phyloP scores from a whole-genome alignment of 2,888 invertebrate genomes.

The Thecocarcelia acutangulata region DNA sequence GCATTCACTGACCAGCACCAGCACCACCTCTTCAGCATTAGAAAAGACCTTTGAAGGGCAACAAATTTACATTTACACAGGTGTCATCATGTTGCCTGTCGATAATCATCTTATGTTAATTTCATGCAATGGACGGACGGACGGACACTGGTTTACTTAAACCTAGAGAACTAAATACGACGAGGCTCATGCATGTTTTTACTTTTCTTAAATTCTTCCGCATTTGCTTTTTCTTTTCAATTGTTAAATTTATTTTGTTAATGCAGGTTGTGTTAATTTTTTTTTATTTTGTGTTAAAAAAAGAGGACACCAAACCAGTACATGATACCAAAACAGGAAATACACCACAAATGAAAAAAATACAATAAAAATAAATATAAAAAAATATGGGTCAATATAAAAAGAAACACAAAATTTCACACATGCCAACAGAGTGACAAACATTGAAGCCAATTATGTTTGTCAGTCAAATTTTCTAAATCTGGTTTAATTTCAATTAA shows the following conservation, averaged over 20 bases:
- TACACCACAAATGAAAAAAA: slow-evolving; percentile 1
- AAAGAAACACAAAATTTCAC: neutral
- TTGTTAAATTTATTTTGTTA: slow-evolving; percentile 4
- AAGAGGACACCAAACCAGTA: slow-evolving; percentile 34
- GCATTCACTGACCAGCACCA: neutral
- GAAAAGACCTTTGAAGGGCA: slow-evolving; percentile 22
- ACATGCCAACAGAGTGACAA: neutral
- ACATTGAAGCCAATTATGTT: too few relatives aligned
- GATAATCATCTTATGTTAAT: slow-evolving; percentile 37
- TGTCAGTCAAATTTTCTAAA: slow-evolving; percentile 1
- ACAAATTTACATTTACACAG: neutral
- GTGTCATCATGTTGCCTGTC: slow-evolving; percentile 13
- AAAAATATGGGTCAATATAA: slow-evolving; percentile 51
- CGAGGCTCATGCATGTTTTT: too few relatives aligned
- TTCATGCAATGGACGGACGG: neutral
- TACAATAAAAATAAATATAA: slow-evolving; percentile 20
- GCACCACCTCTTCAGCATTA: slow-evolving; percentile 19
- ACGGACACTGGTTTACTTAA: neutral
- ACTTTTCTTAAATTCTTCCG: slow-evolving; percentile 38
- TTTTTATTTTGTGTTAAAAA: neutral
- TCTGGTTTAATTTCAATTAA: slow-evolving; percentile 10
- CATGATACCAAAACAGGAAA: slow-evolving; percentile 34
- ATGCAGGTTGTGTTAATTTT: slow-evolving; percentile 4
- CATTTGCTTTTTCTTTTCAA: slow-evolving; percentile 17
- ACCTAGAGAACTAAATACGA: too few relatives aligned